Percentiles rank a stretch among this genome's conserved stretches.
phyloP scores from a whole-genome alignment of 2,888 invertebrate genomes.

The Halictus ligatus region DNA sequence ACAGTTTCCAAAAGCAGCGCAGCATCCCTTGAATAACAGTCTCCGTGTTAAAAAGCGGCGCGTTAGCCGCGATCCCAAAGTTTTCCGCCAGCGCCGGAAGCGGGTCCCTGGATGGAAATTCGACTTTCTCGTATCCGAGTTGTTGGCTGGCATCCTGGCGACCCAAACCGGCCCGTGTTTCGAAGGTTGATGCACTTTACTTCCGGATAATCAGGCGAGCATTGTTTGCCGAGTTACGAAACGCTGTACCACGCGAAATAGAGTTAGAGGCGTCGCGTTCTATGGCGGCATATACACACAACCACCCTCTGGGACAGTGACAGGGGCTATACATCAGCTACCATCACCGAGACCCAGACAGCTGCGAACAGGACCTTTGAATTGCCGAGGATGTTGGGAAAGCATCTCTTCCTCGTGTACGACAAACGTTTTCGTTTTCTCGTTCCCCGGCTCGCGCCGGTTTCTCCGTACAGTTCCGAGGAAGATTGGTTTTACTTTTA shows the following conservation, averaged over 20 bases:
- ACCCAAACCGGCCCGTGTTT: constrained; percentile 41
- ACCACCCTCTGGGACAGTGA: constrained; percentile 46
- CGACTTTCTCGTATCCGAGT: not conserved
- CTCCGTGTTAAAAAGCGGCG: not conserved
- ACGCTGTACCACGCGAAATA: constrained; percentile 47
- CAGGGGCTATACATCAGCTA: constrained; percentile 7
- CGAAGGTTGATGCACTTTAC: constrained; percentile 68
- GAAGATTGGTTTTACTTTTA: constrained; percentile 12
- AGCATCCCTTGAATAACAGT: not conserved
- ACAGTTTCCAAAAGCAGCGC: not conserved
- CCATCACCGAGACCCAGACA: constrained; percentile 9
- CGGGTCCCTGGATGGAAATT: constrained; percentile 1
- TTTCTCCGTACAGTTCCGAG: not conserved
- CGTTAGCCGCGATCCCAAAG: not conserved
- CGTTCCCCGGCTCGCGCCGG: not conserved
- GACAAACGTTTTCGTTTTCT: not conserved
- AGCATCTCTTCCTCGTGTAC: not conserved
- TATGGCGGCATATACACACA: constrained; percentile 12
- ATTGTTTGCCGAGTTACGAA: constrained; percentile 71
- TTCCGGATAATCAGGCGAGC: constrained; percentile 70
- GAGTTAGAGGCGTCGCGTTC: constrained; percentile 53
- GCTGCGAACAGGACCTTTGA: constrained; percentile 23
- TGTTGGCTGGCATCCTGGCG: not conserved
- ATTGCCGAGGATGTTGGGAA: constrained; percentile 11
- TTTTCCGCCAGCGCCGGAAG: not conserved